phyloP scores from a whole-genome alignment of 2,797 vertebrate genomes.

The Pipistrellus nathusii region DNA sequence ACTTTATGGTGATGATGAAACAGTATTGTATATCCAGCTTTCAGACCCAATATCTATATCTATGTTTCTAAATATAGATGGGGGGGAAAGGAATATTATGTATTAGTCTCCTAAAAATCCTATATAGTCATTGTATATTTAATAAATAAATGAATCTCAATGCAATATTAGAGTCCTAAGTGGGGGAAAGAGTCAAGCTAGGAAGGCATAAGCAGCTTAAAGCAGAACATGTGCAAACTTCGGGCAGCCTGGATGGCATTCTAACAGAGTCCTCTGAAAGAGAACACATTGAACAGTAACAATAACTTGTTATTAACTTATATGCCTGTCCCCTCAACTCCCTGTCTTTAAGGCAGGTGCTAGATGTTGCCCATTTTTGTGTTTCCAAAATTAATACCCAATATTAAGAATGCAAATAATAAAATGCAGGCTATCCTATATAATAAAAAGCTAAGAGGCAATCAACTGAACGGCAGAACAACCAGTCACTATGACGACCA shows the following conservation, averaged over 20 bases:
- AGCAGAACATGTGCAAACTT: neutral
- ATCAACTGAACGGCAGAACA: too few species aligned
- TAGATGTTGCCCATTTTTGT: neutral
- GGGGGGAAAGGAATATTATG: neutral
- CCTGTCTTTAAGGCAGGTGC: neutral
- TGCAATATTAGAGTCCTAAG: neutral
- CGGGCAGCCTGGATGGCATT: neutral
- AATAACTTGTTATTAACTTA: neutral
- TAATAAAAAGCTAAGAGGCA: too few species aligned
- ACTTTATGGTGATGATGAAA: neutral
- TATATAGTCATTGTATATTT: neutral
- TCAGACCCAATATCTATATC: neutral
- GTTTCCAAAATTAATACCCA: neutral
- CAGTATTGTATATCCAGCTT: neutral
- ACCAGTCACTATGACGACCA: too few species aligned
- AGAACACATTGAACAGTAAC: neutral
- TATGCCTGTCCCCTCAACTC: neutral
- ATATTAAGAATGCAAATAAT: neutral
- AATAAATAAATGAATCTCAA: constrained; percentile 40
- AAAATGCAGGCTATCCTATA: neutral
- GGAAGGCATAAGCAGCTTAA: neutral
- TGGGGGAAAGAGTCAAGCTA: neutral
- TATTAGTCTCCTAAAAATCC: constrained; percentile 47
- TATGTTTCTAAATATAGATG: constrained; percentile 26
- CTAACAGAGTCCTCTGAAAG: neutral